Conservation (phyloP, 2,797 vertebrate species). For the Spea hammondii region DNA sequence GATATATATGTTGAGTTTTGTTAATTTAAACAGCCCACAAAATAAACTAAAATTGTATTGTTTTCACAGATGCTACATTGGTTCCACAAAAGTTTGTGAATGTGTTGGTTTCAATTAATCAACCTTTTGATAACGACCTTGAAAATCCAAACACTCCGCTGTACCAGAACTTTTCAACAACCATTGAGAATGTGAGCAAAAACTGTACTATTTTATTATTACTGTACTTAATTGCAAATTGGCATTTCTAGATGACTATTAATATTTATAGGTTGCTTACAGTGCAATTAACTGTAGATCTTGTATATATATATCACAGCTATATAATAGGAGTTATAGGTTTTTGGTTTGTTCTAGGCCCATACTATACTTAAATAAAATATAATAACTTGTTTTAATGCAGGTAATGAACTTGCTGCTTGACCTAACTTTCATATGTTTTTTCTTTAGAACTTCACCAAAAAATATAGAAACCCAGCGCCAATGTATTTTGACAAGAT, state of each 20-base stretch:
- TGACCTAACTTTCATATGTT: neutral
- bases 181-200: neutral
- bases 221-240: neutral
- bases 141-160: neutral
- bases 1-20: too few species aligned
- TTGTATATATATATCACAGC: too few species aligned
- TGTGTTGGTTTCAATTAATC: neutral
- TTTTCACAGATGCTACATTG: neutral
- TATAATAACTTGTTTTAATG: too few species aligned
- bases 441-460: constrained; percentile 2
- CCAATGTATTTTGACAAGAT: neutral
- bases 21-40: neutral
- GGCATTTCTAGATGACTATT: too few species aligned
- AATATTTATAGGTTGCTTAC: too few species aligned
- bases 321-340: too few species aligned
- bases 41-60: neutral
- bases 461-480: neutral
- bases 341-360: too few species aligned
- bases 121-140: neutral
- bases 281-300: too few species aligned
- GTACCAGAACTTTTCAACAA: neutral
- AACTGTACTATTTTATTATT: neutral
- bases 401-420: too few species aligned
- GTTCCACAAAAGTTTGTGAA: neutral
- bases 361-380: too few species aligned